Conservation (phyloP, 1,140 invertebrate genomes). For the Phthorimaea operculella region DNA sequence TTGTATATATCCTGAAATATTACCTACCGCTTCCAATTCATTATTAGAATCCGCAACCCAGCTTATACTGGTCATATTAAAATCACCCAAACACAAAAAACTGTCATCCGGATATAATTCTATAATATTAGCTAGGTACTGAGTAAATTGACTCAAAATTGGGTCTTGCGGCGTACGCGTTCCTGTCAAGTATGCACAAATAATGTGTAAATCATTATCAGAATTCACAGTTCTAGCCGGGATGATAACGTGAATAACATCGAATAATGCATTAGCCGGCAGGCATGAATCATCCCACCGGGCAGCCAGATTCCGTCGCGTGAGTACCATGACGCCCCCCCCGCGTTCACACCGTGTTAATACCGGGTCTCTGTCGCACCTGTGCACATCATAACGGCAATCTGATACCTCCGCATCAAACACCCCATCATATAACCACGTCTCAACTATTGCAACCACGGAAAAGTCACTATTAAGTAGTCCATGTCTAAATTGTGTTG, state of each 20-base stretch:
- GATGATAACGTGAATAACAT: not conserved
- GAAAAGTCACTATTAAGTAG: not conserved
- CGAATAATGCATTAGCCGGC: not conserved
- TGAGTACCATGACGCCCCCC: not conserved
- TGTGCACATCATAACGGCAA: not conserved
- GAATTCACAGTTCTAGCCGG: not conserved
- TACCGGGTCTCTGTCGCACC: not conserved
- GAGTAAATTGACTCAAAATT: not conserved
- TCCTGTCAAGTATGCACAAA: not conserved
- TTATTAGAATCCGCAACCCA: slow-evolving; percentile 7
- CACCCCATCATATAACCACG: not conserved
- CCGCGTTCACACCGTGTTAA: not conserved
- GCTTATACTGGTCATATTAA: slow-evolving; percentile 11
- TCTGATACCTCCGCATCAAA: not conserved
- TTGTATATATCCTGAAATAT: not conserved
- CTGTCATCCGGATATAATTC: not conserved
- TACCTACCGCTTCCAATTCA: not conserved
- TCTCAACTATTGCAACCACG: not conserved
- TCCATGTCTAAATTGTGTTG: not conserved
- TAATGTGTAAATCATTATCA: not conserved
- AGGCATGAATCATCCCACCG: not conserved
- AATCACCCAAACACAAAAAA: slow-evolving; percentile 12
- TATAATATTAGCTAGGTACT: not conserved
- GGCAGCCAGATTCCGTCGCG: not conserved
- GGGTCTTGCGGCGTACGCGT: not conserved